Base-by-base conservation (phyloP, 2,888 invertebrate species). In the Conistra vaccinii region DNA sequence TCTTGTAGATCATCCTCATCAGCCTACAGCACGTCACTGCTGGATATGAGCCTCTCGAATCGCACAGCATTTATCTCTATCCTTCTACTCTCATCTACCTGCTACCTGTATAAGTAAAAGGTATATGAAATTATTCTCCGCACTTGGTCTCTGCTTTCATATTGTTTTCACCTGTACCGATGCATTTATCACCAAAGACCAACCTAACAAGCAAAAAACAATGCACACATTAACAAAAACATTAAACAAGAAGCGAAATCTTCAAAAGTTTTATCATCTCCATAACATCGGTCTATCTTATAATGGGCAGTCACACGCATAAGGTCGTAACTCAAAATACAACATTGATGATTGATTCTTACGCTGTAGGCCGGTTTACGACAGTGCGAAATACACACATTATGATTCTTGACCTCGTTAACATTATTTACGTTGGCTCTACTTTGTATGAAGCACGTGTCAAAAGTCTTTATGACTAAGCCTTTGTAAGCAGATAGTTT, bases 401-500 rank as follows among this genome's bases (percentile, higher is more conserved):
- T 89, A 90, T 91, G 90, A 92, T 91, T 90, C 92, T 81, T 90
- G 90, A 87, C 90, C 92, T 92, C 91, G 90, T 93, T 90, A 90
- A 89, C 87, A 89, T 88, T 91, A 89, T 92, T 92, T 92, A 91
- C 91, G 89, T 89, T 78, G 84, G 67, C 51, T 76, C 85, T 78
- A 89, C 89, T 87, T 89, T 91, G 91, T 89, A 85, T 72, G 81
- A 87, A 87, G 87, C 88, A 89, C 89, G 89, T 90, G 89, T 90
- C 89, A 89, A 90, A 87, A 89, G 83, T 73, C 69, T 89, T 90
- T 90, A 91, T 89, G 89, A 71, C 80, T 85, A 83, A 78, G 62
- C 86, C 85, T 86, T 89, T 85, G 86, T 83, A 68, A 81, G 81
- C 73, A 86, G 83, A 85, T 77, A 87, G 89, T 78, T 81, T 73